Conservation (phyloP, 2,888 invertebrate species). For the Frankliniella fusca region DNA sequence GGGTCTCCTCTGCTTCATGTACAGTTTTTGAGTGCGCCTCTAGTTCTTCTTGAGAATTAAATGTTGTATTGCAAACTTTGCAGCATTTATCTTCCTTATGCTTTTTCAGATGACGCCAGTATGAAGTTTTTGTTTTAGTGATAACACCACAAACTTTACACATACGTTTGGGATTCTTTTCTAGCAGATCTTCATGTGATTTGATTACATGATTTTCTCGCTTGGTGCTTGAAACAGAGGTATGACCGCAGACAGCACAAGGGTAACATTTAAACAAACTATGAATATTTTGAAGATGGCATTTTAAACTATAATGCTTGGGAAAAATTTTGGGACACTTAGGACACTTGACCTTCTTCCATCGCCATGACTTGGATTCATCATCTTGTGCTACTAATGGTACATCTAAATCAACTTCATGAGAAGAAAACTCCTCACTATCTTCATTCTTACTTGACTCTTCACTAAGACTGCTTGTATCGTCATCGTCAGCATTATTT, state of each 20-base stretch:
- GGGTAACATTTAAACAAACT: conserved; percentile 17
- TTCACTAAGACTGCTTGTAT: background rate
- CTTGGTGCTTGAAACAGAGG: conserved; percentile 14
- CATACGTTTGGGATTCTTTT: background rate
- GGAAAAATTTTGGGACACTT: background rate
- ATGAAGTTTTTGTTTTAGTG: background rate
- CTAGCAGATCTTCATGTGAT: background rate
- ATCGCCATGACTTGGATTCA: background rate
- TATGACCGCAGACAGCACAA: conserved; percentile 30
- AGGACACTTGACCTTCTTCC: background rate
- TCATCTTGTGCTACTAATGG: background rate
- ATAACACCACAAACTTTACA: background rate
- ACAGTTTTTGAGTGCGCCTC: background rate
- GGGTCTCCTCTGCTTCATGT: background rate
- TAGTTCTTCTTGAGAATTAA: background rate
- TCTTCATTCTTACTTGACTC: conserved; percentile 4
- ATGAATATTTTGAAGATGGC: background rate
- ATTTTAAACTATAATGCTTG: background rate
- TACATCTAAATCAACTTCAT: background rate
- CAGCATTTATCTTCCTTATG: background rate
- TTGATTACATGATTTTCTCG: conserved; percentile 26
- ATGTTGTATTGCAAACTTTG: background rate
- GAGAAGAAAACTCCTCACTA: background rate
- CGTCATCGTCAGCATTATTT: background rate
- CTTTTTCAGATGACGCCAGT: conserved; percentile 8